Evolutionary conservation across 2,888 invertebrate species (phyloP), one percentile per base, ranked within the genome.

Genomic region (Hydrotaea diabolus): DNA sequence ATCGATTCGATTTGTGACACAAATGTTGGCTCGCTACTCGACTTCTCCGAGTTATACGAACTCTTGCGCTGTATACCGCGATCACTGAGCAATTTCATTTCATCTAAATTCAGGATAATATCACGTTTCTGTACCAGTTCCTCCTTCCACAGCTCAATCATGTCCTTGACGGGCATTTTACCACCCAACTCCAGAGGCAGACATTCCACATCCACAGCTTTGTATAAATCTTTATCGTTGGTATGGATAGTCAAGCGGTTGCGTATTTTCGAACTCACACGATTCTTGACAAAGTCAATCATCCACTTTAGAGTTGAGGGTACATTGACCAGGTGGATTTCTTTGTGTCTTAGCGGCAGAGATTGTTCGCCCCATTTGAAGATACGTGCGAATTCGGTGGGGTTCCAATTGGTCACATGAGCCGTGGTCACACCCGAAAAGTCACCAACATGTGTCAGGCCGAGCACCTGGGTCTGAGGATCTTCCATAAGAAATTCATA

Each of bases 341-440:
- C 95, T 91, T 96, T 96, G 92, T 97, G 96, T 17, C 96, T 93
- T 94, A 96, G 94, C 8, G 97, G 97, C 83, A 96, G 86, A 0
- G 96, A 96, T 94, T 96, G 96, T 95, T 96, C 96, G 88, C 96
- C 95, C 96, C 96, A 96, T 90, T 95, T 95, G 79, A 96, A 93
- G 43, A 96, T 91, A 53, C 95, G 93, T 0, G 94, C 95, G 89
- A 96, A 96, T 91, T 96, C 96, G 13, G 94, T 93, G 13, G 96
- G 95, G 87, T 95, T 95, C 95, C 96, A 96, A 46, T 95, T 93
- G 39, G 96, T 95, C 82, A 96, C 92, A 90, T 95, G 94, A 0
- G 95, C 93, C 1, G 95, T 93, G 19, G 94, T 93, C 2, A 95
- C 93, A 0, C 95, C 95, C 9, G 92, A 92, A 59, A 95, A 94